phyloP scores from a whole-genome alignment of 2,888 invertebrate species.

The Pinctada fucata region DNA sequence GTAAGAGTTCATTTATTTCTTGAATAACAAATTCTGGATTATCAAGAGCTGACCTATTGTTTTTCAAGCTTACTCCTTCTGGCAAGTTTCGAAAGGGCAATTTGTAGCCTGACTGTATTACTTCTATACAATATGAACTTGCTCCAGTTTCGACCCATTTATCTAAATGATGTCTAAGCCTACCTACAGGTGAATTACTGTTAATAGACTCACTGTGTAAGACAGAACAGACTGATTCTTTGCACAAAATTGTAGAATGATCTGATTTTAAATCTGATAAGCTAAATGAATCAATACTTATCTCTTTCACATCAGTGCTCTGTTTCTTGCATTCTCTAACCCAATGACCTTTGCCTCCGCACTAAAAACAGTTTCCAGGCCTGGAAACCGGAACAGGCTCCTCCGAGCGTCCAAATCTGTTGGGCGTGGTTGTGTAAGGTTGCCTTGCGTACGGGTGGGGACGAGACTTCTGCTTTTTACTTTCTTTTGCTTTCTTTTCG shows the following conservation, averaged over 20 bases:
- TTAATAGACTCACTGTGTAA: background rate
- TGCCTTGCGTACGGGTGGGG: no score
- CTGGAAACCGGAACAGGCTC: background rate
- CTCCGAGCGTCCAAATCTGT: no score
- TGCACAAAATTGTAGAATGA: no score
- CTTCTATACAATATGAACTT: conserved; percentile 30
- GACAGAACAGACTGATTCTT: background rate
- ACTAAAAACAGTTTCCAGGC: conserved; percentile 34
- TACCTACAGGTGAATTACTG: conserved; percentile 6
- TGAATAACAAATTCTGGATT: conserved; percentile 33
- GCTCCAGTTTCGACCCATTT: conserved; percentile 27
- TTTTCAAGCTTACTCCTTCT: conserved; percentile 13
- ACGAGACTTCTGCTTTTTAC: no score
- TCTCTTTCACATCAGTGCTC: background rate
- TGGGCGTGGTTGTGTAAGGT: no score
- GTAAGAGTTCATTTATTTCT: conserved; percentile 33
- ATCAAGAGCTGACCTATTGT: no score
- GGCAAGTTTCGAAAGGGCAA: conserved; percentile 38
- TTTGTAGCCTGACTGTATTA: conserved; percentile 30
- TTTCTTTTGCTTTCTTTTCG: no score
- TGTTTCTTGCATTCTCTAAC: conserved; percentile 17
- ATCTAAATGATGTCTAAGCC: background rate
- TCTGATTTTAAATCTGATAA: background rate
- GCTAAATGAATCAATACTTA: background rate
- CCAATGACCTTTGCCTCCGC: conserved; percentile 38